Evolutionary conservation across 2,113 vertebrate genomes (phyloP).

Genomic region (Ibidorhyncha struthersii): DNA sequence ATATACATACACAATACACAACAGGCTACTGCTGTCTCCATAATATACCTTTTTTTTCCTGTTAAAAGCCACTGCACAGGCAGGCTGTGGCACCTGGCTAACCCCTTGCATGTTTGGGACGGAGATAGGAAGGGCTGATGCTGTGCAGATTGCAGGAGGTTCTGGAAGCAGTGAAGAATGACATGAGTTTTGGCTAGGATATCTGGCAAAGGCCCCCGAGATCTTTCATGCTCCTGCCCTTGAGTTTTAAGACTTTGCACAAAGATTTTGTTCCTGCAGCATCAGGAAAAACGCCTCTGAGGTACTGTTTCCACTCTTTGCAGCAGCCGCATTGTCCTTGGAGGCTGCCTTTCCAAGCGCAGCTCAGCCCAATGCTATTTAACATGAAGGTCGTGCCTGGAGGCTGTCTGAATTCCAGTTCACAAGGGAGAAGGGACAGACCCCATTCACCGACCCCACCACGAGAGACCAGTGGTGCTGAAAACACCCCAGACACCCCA

Average conservation of each 20-base stretch:
- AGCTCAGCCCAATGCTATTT: fast-evolving
- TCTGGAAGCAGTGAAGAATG: conserved; percentile 22
- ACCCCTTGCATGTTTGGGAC: not conserved
- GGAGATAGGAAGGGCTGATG: not conserved
- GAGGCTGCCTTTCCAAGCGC: not conserved
- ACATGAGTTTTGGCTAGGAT: conserved; percentile 34
- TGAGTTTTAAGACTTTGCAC: conserved; percentile 25
- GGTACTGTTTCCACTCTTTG: not conserved
- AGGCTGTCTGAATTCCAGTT: not conserved
- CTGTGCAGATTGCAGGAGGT: not conserved
- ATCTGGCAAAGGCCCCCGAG: not conserved
- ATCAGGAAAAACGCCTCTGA: not conserved
- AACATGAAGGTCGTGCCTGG: not conserved
- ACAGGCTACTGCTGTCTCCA: not conserved
- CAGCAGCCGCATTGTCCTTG: conserved; percentile 7
- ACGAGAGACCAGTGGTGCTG: not conserved
- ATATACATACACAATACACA: not conserved
- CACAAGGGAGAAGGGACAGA: not conserved
- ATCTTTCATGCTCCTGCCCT: conserved; percentile 6
- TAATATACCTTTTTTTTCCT: not conserved
- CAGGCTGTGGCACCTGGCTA: not conserved
- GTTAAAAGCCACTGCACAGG: not conserved
- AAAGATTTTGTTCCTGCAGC: not conserved
- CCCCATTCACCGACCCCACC: not conserved
- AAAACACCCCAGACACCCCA: not conserved